Evolutionary conservation across 2,888 invertebrate species (phyloP), one percentile per base, ranked within the genome.

Genomic region (Ephialtes manifestator): DNA sequence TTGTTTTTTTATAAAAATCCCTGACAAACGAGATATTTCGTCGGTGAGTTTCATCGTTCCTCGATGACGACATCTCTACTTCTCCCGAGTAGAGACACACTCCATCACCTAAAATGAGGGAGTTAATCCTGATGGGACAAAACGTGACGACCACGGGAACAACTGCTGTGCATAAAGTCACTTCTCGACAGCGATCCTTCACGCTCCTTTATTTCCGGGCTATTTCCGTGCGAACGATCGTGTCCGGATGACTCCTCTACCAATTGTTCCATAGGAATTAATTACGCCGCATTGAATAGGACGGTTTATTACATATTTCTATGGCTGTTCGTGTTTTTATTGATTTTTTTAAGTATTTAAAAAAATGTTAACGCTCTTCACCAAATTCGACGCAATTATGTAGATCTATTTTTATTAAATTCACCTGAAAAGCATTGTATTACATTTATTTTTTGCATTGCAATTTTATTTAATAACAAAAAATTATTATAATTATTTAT

Each of bases 121-220:
- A 67, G 18, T 60, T 72, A 51, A 53, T 77, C 58, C 58, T 43
- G 18, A 15, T 58, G 20, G 18, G 11, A 60, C 53, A 13, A 18
- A 35, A 65, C 11, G 58, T 68, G 63, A 75, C n/a, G 67, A 77
- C 13, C 20, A 20, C 53, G 35, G 24, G 20, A 24, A 46, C 51
- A 67, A 58, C 72, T 70, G 31, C 31, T 67, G 28, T 76, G 43
- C 24, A 18, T 48, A 76, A 43, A 79, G 35, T 80, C n/a, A 55
- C 51, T 24, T 72, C 28, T 24, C 46, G 28, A 60, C 13, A 15
- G 46, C 18, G 70, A 68, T 71, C 48, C 84, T 77, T 81, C 43
- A 51, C 46, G 58, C 67, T 77, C 72, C 77, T 84, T 81, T 51
- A 84, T 84, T 81, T 84, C 84, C 84, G 58, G 60, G 58, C 84